Evolutionary conservation across 2,797 vertebrate species (phyloP).

Genomic region (Manis javanica): DNA sequence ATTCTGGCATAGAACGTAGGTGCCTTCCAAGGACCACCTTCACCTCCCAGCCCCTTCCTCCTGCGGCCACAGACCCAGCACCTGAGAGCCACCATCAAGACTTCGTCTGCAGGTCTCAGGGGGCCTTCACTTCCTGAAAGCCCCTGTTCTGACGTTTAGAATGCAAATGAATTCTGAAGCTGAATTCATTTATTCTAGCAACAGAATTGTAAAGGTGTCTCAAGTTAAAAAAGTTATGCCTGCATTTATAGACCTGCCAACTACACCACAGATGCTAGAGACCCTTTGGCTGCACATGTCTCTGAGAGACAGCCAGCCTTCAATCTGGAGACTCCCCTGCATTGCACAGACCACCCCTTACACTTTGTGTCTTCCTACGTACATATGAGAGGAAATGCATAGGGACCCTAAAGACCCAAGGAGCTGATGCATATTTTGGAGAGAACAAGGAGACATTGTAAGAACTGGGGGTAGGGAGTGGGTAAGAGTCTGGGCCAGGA

Average conservation of each 20-base stretch:
- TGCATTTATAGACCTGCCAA: constrained; percentile 71
- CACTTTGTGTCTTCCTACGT: background rate
- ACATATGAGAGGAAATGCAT: background rate
- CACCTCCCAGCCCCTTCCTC: background rate
- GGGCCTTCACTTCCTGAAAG: constrained; percentile 76
- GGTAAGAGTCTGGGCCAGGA: background rate
- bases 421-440: background rate
- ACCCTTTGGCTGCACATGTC: rapidly evolving
- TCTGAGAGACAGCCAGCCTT: background rate
- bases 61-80: background rate
- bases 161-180: constrained; percentile 72
- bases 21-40: background rate
- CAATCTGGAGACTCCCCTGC: background rate
- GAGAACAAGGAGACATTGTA: background rate
- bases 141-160: constrained; percentile 60
- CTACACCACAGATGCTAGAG: background rate
- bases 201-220: constrained; percentile 70
- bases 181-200: constrained; percentile 77
- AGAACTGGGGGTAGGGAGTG: too few species aligned
- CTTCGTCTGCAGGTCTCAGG: constrained; percentile 61
- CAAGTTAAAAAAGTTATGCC: constrained; percentile 74
- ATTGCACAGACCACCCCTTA: background rate
- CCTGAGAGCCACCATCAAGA: background rate
- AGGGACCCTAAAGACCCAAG: background rate
- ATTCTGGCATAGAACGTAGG: background rate